A percentile compares a stretch with the other conserved stretches of the same genome.
Evolutionary conservation across 2,888 invertebrate genomes (phyloP).

Genomic region (Amiota communis): DNA sequence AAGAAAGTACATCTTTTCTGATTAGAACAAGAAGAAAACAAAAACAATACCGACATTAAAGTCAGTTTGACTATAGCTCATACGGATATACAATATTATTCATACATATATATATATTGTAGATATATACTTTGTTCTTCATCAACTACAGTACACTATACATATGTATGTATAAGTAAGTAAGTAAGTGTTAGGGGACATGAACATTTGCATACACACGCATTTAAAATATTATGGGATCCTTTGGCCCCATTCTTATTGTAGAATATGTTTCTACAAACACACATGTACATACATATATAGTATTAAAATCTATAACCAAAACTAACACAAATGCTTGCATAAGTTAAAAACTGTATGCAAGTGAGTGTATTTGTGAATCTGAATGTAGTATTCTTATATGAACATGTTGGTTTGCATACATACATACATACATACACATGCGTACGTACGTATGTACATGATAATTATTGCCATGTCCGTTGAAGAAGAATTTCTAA

Average conservation of each 20-base stretch:
- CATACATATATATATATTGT: neutral
- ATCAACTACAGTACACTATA: neutral
- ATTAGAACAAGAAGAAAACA: constrained; percentile 8
- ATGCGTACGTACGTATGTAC: constrained; percentile 28
- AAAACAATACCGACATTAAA: constrained; percentile 10
- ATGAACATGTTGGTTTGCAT: neutral
- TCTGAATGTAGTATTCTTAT: constrained; percentile 29
- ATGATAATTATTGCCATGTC: constrained; percentile 9
- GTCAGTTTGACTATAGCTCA: neutral
- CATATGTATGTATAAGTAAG: neutral
- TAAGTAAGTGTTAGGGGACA: neutral
- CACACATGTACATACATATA: neutral
- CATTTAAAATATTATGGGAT: neutral
- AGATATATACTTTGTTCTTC: neutral
- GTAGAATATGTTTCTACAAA: too few species aligned
- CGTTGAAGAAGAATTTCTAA: constrained; percentile 8
- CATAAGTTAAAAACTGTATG: constrained; percentile 2
- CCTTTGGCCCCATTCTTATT: too few species aligned
- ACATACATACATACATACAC: constrained; percentile 6
- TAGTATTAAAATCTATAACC: constrained; percentile 6
- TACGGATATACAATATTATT: neutral
- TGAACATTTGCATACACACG: constrained; percentile 5
- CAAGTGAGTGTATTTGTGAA: constrained; percentile 27
- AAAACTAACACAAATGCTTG: constrained; percentile 10
- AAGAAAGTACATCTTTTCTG: constrained; percentile 8